phyloP scores from a whole-genome alignment of 2,113 vertebrate species.

The Eonycteris spelaea region DNA sequence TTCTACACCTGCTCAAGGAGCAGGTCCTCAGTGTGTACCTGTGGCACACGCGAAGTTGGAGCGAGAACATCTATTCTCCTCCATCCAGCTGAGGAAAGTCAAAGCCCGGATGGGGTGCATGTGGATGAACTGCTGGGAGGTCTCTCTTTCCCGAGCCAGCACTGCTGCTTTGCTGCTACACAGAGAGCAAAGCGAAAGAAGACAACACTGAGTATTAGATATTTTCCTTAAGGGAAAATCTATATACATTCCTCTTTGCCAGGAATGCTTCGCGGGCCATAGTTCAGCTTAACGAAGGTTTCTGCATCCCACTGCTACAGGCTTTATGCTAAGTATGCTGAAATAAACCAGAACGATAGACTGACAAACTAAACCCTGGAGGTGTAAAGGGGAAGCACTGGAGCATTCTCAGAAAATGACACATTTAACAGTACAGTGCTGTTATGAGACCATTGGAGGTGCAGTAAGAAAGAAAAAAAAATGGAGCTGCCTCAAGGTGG shows the following conservation, averaged over 20 bases:
- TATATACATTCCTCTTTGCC: background rate
- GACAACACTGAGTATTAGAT: background rate
- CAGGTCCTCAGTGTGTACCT: no score
- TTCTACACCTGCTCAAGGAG: no score
- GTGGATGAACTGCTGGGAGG: background rate
- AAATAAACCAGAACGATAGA: background rate
- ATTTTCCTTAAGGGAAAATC: conserved; percentile 1
- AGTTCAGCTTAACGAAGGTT: background rate
- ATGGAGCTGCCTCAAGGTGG: background rate
- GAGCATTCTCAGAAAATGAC: conserved; percentile 14
- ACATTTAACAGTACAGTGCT: background rate
- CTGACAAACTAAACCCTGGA: background rate
- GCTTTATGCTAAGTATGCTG: background rate
- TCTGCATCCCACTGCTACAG: background rate
- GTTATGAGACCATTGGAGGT: background rate
- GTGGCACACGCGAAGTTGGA: background rate
- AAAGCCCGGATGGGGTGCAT: background rate
- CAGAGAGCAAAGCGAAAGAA: background rate
- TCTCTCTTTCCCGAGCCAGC: background rate
- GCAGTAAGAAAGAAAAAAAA: background rate
- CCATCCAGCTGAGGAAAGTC: background rate
- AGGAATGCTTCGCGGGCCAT: background rate
- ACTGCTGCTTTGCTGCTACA: background rate
- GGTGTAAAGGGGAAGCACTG: background rate
- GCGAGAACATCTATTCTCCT: background rate